These are phyloP conservation scores for Trichogramma dendrolimi DNA, from an alignment of 2,888 invertebrate species.

Conservation along the genomic window DNA sequence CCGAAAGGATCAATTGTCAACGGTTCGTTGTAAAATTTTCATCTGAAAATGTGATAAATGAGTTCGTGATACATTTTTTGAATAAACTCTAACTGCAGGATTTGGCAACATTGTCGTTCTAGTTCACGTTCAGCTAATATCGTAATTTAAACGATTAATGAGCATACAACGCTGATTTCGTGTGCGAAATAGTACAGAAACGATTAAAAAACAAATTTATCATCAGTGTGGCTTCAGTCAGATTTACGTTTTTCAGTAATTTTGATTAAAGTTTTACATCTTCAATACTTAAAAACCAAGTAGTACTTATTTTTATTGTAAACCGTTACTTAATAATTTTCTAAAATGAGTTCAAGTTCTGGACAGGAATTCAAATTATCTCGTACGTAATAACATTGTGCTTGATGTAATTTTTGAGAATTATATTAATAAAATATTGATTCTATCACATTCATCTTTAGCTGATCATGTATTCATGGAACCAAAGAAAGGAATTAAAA, in stretches of 20 bases:
- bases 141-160: too few relatives aligned
- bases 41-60: too few relatives aligned
- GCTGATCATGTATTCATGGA: slow-evolving; percentile 60
- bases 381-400: slow-evolving; percentile 15
- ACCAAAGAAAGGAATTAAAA: slow-evolving; percentile 64
- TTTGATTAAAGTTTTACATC: not conserved
- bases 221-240: slow-evolving; percentile 1
- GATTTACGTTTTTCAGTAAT: slow-evolving; percentile 1
- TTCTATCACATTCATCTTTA: slow-evolving; percentile 32
- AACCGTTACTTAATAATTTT: not conserved
- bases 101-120: too few relatives aligned
- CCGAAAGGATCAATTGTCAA: too few relatives aligned
- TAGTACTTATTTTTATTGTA: slow-evolving; percentile 6
- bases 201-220: not conserved
- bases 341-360: not conserved
- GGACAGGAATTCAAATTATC: slow-evolving; percentile 25
- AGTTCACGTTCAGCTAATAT: too few relatives aligned
- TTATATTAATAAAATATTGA: slow-evolving; percentile 6
- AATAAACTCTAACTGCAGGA: too few relatives aligned
- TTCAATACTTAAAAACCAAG: not conserved
- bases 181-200: too few relatives aligned
- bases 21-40: too few relatives aligned
- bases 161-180: too few relatives aligned
- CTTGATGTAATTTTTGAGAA: not conserved
- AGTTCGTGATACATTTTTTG: too few relatives aligned